Evolutionary conservation across 2,797 vertebrate species (phyloP).

Genomic region (Phataginus tricuspis): DNA sequence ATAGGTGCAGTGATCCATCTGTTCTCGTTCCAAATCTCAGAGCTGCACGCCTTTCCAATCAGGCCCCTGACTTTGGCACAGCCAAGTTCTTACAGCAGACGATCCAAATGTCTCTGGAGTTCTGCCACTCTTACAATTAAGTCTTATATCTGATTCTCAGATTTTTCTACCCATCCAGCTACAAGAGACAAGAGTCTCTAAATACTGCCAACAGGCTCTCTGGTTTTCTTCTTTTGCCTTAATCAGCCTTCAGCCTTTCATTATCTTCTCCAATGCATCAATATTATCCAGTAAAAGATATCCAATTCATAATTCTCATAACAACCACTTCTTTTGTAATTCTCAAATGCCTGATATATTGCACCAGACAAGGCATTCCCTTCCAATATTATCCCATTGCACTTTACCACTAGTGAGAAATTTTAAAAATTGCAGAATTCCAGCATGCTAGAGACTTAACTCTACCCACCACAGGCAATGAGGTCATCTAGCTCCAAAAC

Average conservation of each 20-base stretch:
- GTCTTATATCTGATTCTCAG: not conserved
- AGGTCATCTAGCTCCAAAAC: not conserved
- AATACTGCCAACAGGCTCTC: not conserved
- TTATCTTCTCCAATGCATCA: not conserved
- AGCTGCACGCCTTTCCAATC: not conserved
- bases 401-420: not conserved
- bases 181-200: not conserved
- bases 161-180: not conserved
- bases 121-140: not conserved
- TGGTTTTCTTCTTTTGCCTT: conserved; percentile 17
- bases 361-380: not conserved
- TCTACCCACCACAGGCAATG: not conserved
- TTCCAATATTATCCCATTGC: not conserved
- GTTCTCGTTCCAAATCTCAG: not conserved
- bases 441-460: not conserved
- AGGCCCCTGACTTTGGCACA: not conserved
- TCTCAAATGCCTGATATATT: not conserved
- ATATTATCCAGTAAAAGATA: not conserved
- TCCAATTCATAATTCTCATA: not conserved
- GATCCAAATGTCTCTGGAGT: not conserved
- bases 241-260: not conserved
- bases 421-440: not conserved
- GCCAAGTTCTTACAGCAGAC: not conserved
- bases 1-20: not conserved
- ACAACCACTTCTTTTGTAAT: not conserved